Evolutionary conservation across 2,113 vertebrate genomes (phyloP).

Genomic region (Oryzias curvinotus): DNA sequence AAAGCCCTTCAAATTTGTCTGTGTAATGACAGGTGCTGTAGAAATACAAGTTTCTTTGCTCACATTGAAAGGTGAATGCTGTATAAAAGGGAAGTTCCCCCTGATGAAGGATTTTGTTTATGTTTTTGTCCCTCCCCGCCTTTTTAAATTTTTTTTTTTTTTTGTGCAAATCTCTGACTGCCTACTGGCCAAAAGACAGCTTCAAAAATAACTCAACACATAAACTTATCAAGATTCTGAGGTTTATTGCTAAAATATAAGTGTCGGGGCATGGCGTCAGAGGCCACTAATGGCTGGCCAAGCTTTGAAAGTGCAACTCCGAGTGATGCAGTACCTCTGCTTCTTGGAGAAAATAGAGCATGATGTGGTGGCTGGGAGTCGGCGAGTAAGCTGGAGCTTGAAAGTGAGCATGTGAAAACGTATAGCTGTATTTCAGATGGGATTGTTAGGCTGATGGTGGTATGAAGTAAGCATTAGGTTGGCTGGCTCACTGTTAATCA

Average conservation of each 20-base stretch:
- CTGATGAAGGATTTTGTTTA: too few species aligned
- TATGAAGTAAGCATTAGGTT: neutral
- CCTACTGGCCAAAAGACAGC: too few species aligned
- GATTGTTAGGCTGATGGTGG: slow-evolving; percentile 7
- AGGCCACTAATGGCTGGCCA: neutral
- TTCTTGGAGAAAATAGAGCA: neutral
- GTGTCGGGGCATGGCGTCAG: neutral
- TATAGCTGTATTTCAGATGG: slow-evolving; percentile 4
- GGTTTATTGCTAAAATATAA: neutral
- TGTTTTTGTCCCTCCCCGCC: too few species aligned
- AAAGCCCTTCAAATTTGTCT: too few species aligned
- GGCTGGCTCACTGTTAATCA: neutral
- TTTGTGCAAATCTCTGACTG: neutral
- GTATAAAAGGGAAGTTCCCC: too few species aligned
- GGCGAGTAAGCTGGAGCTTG: neutral
- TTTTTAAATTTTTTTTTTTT: neutral
- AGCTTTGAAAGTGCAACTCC: neutral
- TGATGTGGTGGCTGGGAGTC: neutral
- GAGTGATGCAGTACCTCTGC: too few species aligned
- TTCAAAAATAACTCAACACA: neutral
- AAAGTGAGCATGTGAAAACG: slow-evolving; percentile 4
- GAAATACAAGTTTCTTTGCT: too few species aligned
- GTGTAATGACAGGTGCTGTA: too few species aligned
- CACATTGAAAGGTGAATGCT: too few species aligned
- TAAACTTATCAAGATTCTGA: neutral